A percentile compares a stretch with the other conserved stretches of the same genome.
Conservation (phyloP, 2,888 invertebrate species). For the Heliconius hortense region DNA sequence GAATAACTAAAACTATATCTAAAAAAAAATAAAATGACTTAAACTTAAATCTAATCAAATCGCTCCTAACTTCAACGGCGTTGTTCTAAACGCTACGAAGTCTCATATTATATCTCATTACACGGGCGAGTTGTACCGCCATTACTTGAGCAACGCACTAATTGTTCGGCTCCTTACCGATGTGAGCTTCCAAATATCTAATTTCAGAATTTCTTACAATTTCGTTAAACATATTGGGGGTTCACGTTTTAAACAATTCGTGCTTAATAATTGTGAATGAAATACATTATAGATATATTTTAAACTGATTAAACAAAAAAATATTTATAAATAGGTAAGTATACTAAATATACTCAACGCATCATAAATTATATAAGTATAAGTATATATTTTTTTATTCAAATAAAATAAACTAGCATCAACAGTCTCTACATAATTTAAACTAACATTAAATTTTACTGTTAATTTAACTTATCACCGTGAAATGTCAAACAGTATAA, state of each 20-base stretch:
- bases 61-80: slow-evolving; percentile 24
- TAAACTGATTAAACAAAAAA: no score
- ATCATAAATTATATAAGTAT: neutral
- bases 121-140: slow-evolving; percentile 47
- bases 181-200: slow-evolving; percentile 25
- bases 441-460: neutral
- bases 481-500: no score
- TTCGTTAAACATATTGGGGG: neutral
- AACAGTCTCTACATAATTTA: neutral
- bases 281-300: no score
- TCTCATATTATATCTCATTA: slow-evolving; percentile 68
- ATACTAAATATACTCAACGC: no score
- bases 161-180: slow-evolving; percentile 39
- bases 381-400: neutral
- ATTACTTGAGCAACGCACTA: slow-evolving; percentile 50
- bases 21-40: neutral
- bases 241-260: neutral
- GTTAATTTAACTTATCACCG: no score
- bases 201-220: slow-evolving; percentile 7
- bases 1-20: neutral
- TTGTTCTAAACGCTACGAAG: slow-evolving; percentile 42
- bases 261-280: no score
- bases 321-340: no score
- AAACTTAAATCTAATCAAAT: neutral
- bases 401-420: no score